Evolutionary conservation across 2,888 invertebrate genomes (phyloP).

Genomic region (Drosophila ustulata): DNA sequence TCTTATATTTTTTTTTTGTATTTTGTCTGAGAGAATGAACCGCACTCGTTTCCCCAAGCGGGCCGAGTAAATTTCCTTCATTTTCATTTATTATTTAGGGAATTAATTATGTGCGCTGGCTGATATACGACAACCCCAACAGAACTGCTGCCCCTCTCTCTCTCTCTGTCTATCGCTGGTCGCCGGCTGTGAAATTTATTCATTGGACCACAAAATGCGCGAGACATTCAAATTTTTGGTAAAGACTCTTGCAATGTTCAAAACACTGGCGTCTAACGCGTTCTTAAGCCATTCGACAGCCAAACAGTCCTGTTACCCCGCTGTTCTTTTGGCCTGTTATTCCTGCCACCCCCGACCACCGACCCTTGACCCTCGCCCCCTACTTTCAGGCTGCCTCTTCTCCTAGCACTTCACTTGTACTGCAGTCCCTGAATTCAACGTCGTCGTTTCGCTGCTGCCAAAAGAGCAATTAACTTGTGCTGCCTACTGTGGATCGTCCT

Average conservation of each 20-base stretch:
- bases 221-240: conserved; percentile 42
- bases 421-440: conserved; percentile 1
- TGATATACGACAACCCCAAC: conserved; percentile 20
- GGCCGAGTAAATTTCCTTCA: conserved; percentile 44
- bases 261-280: conserved; percentile 56
- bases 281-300: conserved; percentile 61
- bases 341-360: background rate
- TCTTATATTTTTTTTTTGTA: background rate
- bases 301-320: conserved; percentile 32
- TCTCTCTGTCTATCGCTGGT: background rate
- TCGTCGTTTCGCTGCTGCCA: background rate
- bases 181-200: conserved; percentile 66
- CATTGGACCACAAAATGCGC: conserved; percentile 53
- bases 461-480: conserved; percentile 10
- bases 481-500: background rate
- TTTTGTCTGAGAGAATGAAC: conserved; percentile 50
- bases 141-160: background rate
- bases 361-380: background rate
- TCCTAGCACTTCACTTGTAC: background rate
- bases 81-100: conserved; percentile 69
- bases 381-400: background rate
- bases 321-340: too few species aligned
- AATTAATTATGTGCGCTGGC: conserved; percentile 61
- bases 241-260: conserved; percentile 32
- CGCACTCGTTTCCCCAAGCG: conserved; percentile 54